These are phyloP conservation scores for Labeo calbasu DNA, from an alignment of 2,797 vertebrate genomes.

Conservation along the genomic window DNA sequence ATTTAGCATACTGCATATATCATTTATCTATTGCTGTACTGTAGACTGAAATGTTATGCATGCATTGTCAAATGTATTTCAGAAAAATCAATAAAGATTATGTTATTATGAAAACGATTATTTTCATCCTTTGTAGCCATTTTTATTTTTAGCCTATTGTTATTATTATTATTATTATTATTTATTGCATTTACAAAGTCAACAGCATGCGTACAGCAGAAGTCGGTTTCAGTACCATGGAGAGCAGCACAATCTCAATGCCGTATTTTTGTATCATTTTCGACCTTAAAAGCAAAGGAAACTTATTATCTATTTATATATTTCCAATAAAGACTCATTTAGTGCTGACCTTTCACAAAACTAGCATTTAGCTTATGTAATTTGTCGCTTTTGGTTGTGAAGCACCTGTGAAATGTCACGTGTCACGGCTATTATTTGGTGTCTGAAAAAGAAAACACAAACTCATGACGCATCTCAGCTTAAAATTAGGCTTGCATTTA, in stretches of 20 bases:
- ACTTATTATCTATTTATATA: not conserved
- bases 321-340: conserved; percentile 2
- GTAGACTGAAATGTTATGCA: conserved; percentile 11
- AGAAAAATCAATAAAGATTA: conserved; percentile 15
- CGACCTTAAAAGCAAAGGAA: not conserved
- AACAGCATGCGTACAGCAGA: not conserved
- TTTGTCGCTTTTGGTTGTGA: not conserved
- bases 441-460: conserved; percentile 14
- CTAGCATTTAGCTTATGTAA: not conserved
- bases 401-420: conserved; percentile 6
- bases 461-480: conserved; percentile 69
- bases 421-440: conserved; percentile 20
- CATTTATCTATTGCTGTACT: not conserved
- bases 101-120: not conserved
- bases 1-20: not conserved
- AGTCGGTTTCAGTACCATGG: conserved; percentile 60
- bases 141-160: not conserved
- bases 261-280: not conserved
- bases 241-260: conserved; percentile 42
- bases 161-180: not conserved
- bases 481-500: conserved; percentile 52
- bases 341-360: conserved; percentile 4
- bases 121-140: not conserved
- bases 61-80: conserved; percentile 4
- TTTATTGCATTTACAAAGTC: not conserved